phyloP scores from a whole-genome alignment of 2,113 vertebrate genomes.

The Rafetus swinhoei region DNA sequence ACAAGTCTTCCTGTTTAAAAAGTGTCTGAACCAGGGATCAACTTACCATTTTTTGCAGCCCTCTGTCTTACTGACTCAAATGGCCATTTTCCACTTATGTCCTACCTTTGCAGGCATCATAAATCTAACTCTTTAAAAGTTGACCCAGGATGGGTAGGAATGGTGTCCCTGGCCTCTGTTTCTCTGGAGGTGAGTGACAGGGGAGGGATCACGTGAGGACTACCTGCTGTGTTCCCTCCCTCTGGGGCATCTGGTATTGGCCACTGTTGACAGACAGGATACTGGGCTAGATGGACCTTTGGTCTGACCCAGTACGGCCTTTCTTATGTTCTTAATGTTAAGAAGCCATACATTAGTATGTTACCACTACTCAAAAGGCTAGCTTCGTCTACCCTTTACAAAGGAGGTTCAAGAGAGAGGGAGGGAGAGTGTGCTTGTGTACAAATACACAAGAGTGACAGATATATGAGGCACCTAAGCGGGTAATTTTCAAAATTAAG shows the following conservation, averaged over 20 bases:
- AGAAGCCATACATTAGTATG: background rate
- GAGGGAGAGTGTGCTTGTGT: background rate
- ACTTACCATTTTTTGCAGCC: slow-evolving; percentile 51
- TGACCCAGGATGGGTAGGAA: too few species aligned
- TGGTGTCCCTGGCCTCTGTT: too few species aligned
- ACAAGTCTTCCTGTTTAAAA: slow-evolving; percentile 53
- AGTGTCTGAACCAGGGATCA: slow-evolving; percentile 43
- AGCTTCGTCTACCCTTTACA: background rate
- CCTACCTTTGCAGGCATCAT: background rate
- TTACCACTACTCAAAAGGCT: background rate
- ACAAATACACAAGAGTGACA: background rate
- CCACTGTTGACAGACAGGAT: too few species aligned
- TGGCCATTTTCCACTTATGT: slow-evolving; percentile 38
- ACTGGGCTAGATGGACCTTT: too few species aligned
- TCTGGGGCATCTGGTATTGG: too few species aligned
- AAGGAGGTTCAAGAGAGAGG: background rate
- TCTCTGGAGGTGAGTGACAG: too few species aligned
- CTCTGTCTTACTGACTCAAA: slow-evolving; percentile 52
- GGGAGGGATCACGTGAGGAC: too few species aligned
- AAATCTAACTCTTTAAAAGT: slow-evolving; percentile 37
- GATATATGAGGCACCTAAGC: background rate
- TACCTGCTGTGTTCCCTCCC: too few species aligned
- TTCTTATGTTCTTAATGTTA: background rate
- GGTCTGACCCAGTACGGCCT: too few species aligned
- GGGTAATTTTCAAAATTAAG: background rate